phyloP scores from a whole-genome alignment of 2,113 vertebrate species.

The Ornithorhynchus anatinus region DNA sequence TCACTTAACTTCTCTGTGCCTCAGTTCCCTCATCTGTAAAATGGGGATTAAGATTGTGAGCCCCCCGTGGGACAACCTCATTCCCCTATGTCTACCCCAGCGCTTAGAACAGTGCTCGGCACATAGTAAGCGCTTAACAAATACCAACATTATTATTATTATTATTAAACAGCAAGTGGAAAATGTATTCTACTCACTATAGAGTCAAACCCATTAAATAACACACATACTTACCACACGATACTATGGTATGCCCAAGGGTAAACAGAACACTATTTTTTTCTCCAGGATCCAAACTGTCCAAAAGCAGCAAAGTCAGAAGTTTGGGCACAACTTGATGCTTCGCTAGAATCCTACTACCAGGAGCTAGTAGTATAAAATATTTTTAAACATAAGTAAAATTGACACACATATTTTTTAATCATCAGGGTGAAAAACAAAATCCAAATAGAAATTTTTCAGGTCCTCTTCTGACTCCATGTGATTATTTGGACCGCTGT shows the following conservation, averaged over 20 bases:
- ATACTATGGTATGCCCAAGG: conserved; percentile 85
- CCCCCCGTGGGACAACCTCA: too few relatives aligned
- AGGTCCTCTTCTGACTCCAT: neutral
- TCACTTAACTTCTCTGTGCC: too few relatives aligned
- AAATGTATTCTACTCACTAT: neutral
- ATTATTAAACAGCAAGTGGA: neutral
- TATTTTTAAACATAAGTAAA: neutral
- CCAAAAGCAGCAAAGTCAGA: conserved; percentile 77
- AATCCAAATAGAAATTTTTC: too few relatives aligned
- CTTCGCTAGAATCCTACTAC: conserved; percentile 73
- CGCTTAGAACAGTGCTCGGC: too few relatives aligned
- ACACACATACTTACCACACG: conserved; percentile 79
- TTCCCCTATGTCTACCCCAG: too few relatives aligned
- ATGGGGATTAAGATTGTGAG: too few relatives aligned
- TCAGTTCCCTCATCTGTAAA: too few relatives aligned
- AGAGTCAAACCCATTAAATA: conserved; percentile 11
- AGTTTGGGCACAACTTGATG: conserved; percentile 83
- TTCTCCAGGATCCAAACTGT: conserved; percentile 75
- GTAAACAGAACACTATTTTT: conserved; percentile 82
- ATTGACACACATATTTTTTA: neutral
- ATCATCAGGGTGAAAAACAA: neutral
- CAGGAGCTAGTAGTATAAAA: conserved; percentile 74
- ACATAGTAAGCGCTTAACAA: too few relatives aligned
- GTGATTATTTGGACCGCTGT: neutral
- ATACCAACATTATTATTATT: too few relatives aligned